Base-by-base conservation (phyloP, 2,888 invertebrate genomes). In the Eupithecia subumbrata region DNA sequence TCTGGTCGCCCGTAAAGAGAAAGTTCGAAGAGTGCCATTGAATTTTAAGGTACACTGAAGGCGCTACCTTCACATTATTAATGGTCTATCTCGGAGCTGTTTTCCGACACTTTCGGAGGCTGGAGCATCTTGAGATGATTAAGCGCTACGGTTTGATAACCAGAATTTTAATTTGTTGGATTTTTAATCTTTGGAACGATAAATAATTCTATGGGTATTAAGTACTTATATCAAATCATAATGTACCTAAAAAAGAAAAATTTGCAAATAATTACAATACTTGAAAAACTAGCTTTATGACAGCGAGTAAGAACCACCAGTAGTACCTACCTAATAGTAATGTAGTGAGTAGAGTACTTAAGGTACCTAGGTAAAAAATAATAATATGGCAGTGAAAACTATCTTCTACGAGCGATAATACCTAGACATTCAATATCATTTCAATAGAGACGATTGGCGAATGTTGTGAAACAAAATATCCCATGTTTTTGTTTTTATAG, bases 1-100 rank as follows among this genome's bases (percentile, higher is more conserved):
- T 25, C 37, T 71, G 45, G 48, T 64, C 64, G 18, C 45, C 34
- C n/a, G 48, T 71, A 34, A 40, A 52, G 52, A 73, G 66, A 52
- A 71, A 73, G 72, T 69, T 71, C 25, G 67, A 48, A 60, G 48
- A 68, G 48, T 67, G 69, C 69, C 72, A 70, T 76, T 76, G 70
- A 56, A 70, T 37, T 73, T 69, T 69, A 52, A 71, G 66, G 64
- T 69, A 56, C 45, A 37, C 60, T 45, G 68, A 48, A 70, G 67
- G 45, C 16, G 67, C 34, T 71, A 63, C 70, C 40, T 73, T 45
- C 60, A 48, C 43, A 68, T 60, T 66, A 72, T 70, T 72, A 76
- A 76, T 76, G 72, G 52, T 16, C 66, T 69, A 48, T 25, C 48
- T 66, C 16, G 14, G 67, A 60, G 60, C 25, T 67, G 70, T 63